Base-by-base conservation (phyloP, 1,140 invertebrate species). In the Melitaea cinxia region DNA sequence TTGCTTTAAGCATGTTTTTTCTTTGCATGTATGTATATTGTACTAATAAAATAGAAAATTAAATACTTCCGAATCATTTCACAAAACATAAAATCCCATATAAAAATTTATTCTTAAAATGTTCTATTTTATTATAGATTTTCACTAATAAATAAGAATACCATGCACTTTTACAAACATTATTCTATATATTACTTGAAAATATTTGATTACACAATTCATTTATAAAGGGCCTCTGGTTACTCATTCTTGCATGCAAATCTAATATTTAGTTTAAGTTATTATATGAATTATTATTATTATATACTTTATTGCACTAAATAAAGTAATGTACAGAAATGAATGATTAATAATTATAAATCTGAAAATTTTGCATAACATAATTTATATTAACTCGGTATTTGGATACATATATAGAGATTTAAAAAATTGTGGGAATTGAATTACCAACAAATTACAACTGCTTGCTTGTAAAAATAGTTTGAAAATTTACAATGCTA, bases 1-100 rank as follows among this genome's bases (percentile, higher is more conserved):
- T 86, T 88, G 88, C 88, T 90, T 90, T 81, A 86, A 70, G 87
- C 87, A 89, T 89, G 87, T 55, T 52, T 56, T 64, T 58, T 69
- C 42, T 50, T 65, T 61, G 56, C 67, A 73, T 73, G 80, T 56
- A 17, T 49, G n/a, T 30, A 15, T 15, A 37, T 14, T 42, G 5
- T 56, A 45, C 23, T 35, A 56, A 37, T 35, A 45, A 60, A 26
- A 60, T 55, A 28, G 55, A 54, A 37, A 35, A 59, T 55, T 28
- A 65, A 37, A 60, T 39, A 14, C 33, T 56, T 35, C 3, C 14
- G 15, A 14, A 28, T n/a, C n/a, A n/a, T n/a, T n/a, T n/a, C n/a
- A n/a, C n/a, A n/a, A n/a, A n/a, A n/a, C n/a, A n/a, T n/a, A n/a
- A n/a, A n/a, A n/a, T n/a, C n/a, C n/a, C n/a, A n/a, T 33, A 33